Evolutionary conservation across 2,888 invertebrate genomes (phyloP), one percentile per base, ranked within the genome.

Genomic region (Aricia artaxerxes): DNA sequence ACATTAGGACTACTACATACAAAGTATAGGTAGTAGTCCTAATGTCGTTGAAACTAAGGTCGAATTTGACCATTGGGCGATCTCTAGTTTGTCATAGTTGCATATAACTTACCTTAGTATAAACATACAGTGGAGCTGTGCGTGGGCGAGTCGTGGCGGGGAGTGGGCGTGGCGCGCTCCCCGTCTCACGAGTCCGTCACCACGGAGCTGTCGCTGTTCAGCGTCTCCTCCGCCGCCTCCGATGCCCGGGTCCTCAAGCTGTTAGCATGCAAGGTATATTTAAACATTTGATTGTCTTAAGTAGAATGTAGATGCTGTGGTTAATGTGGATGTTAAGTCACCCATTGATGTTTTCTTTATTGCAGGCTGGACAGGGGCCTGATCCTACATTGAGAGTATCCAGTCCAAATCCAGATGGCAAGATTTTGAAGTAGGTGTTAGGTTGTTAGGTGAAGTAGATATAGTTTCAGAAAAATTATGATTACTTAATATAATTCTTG

Each of bases 161-260:
- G 89, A 1, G 88, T 87, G 0, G 88, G 91, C 24, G 93, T 93
- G 79, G 93, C 93, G 0, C 95, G 97, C 78, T 97, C 97, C 1
- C 97, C 97, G 5, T 97, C 97, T 31, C 97, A 97, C 91, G 97
- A 98, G 91, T 97, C 97, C 31, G 97, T 97, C 84, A 97, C 97
- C 16, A 97, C 97, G 0, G 97, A 97, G 89, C 92, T 97, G 78
- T 97, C 97, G 0, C 92, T 97, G 80, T 97, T 97, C 91, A 97
- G 97, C 80, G 95, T 97, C 31, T 97, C 97, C 1, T 97, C 97
- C 0, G 95, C 94, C 0, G 94, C 94, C 0, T 92, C 92, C 0
- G 94, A 94, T 73, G 94, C 94, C 0, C 87, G 92, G 82, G 91
- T 92, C 40, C 87, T 94, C 0, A 84, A 92, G 1, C 83, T 93